Evolutionary conservation across 2,888 invertebrate species (phyloP).

Genomic region (Drosophila glabriapex): DNA sequence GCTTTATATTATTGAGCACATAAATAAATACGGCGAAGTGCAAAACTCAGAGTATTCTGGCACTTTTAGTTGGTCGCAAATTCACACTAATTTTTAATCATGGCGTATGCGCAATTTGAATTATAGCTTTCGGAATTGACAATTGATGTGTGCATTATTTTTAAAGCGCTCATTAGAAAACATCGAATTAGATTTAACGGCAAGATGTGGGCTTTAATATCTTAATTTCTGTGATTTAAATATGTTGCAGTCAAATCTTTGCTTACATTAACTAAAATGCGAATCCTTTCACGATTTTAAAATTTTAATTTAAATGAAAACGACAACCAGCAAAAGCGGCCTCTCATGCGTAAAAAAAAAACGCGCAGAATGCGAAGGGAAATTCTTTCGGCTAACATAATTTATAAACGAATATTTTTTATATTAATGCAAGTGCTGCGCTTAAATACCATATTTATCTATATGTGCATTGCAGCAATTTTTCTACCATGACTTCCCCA

Average conservation of each 20-base stretch:
- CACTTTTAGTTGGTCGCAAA: constrained; percentile 41
- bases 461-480: constrained; percentile 82
- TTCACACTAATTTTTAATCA: constrained; percentile 54
- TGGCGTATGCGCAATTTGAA: constrained; percentile 52
- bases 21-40: constrained; percentile 47
- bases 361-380: neutral
- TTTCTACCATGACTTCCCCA: constrained; percentile 86
- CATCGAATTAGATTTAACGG: neutral
- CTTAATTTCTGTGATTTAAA: neutral
- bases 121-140: constrained; percentile 34
- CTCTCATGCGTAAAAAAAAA: constrained; percentile 7
- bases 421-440: neutral
- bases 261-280: neutral
- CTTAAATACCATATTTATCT: neutral
- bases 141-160: constrained; percentile 35
- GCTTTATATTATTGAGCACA: constrained; percentile 50
- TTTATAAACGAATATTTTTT: neutral
- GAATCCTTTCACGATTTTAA: neutral
- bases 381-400: neutral
- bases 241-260: neutral
- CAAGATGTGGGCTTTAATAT: neutral
- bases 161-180: neutral
- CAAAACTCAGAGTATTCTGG: constrained; percentile 16
- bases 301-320: neutral
- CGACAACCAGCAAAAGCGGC: neutral